Evolutionary conservation across 2,888 invertebrate species (phyloP), one percentile per base, ranked within the genome.

Genomic region (Sarcophaga variegata): DNA sequence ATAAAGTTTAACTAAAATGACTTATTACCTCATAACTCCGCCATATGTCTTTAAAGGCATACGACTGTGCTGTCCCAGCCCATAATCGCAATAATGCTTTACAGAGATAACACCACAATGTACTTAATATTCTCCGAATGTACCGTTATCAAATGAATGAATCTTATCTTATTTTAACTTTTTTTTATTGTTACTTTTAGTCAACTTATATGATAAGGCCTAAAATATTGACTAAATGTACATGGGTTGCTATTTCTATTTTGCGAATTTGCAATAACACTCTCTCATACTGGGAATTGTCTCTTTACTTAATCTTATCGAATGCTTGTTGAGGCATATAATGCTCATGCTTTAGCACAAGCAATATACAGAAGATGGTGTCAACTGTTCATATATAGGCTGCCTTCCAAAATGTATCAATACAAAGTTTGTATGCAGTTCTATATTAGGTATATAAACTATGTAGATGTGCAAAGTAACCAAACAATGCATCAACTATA

Each of bases 81-180:
- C 79, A 75, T 62, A 72, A 54, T 54, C 54, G 5, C 54, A 54
- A 54, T 64, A 49, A 17, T 64, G 59, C 22, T 49, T 17, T 8
- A 8, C 12, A 45, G 11, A 84, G 76, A 81, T 85, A 85, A 80
- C 11, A 54, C 10, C 54, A 77, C 20, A 12, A 64, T 64, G 17
- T 54, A 25, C 22, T 25, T 14, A 49, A 27, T 64, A 62, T 70
- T 66, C 64, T 66, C 60, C 63, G 25, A 12, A 70, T 64, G 59
- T 12, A 10, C 45, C 67, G 22, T 49, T 72, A 83, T 83, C 83
- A 76, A 63, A 8, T 10, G 54, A 62, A 2, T 70, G 3, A 27
- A 80, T 80, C 80, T 84, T 80, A 84, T 84, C 84, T 71, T 64
- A 37, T 12, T 71, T 70, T 27, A 20, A 66, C 14, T 67, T 60